Evolutionary conservation across 2,888 invertebrate species (phyloP).

Genomic region (Clostera curtula): DNA sequence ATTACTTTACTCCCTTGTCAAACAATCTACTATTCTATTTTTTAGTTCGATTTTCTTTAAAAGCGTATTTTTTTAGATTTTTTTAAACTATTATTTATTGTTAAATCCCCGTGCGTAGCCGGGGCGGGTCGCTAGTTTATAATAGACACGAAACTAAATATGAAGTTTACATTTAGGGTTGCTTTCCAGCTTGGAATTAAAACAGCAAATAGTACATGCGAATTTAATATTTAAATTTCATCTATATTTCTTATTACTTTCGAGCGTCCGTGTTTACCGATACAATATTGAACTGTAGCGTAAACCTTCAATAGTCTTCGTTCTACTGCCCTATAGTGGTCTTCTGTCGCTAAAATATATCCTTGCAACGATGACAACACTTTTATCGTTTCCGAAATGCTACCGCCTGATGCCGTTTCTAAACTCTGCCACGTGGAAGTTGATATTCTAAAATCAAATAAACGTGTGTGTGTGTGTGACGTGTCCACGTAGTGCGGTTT

Average conservation of each 20-base stretch:
- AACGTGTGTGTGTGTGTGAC: background rate
- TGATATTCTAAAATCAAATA: slow-evolving; percentile 73
- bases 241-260: slow-evolving; percentile 46
- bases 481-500: no score
- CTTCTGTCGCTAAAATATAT: slow-evolving; percentile 78
- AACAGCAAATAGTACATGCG: no score
- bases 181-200: no score
- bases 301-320: slow-evolving; percentile 83
- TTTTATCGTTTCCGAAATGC: slow-evolving; percentile 73
- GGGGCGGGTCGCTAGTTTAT: no score
- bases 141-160: no score
- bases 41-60: no score
- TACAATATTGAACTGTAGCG: slow-evolving; percentile 85
- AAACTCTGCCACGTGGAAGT: slow-evolving; percentile 82
- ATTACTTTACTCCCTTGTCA: no score
- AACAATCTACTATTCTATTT: no score
- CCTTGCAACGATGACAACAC: slow-evolving; percentile 71
- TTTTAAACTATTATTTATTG: no score
- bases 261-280: slow-evolving; percentile 72
- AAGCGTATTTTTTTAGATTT: no score
- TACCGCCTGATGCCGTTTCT: slow-evolving; percentile 81
- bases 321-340: slow-evolving; percentile 85
- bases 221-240: background rate
- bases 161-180: no score
- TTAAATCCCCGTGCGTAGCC: no score